These are phyloP conservation scores for Grus americana DNA, from an alignment of 2,113 vertebrate genomes.

Conservation along the genomic window DNA sequence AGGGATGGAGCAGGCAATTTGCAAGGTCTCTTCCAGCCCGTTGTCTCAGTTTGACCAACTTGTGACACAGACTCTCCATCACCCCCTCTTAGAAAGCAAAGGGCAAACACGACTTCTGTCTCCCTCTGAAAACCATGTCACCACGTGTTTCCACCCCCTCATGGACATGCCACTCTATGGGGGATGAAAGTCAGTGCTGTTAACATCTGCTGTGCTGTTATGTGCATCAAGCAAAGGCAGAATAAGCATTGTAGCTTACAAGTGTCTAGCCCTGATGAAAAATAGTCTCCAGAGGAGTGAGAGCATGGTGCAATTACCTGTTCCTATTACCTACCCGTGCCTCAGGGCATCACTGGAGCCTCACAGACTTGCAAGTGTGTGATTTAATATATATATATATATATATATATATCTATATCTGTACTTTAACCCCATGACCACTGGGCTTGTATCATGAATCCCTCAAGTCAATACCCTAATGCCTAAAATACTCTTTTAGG, in stretches of 20 bases:
- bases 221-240: background rate
- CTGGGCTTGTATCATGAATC: background rate
- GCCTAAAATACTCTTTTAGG: background rate
- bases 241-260: background rate
- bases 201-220: background rate
- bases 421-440: background rate
- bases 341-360: background rate
- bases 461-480: background rate
- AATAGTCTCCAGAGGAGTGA: background rate
- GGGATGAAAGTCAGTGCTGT: background rate
- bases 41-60: background rate
- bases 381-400: background rate
- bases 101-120: accelerated
- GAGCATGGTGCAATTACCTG: background rate
- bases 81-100: background rate
- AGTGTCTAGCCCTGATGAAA: background rate
- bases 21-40: accelerated
- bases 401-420: too few relatives aligned
- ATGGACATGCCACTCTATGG: accelerated
- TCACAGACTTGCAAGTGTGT: background rate
- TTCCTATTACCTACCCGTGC: background rate
- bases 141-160: background rate
- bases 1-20: background rate
- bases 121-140: background rate
- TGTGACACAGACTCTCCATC: accelerated